Evolutionary conservation across 2,797 vertebrate genomes (phyloP), one percentile per base, ranked within the genome.

Genomic region (Valencia hispanica): DNA sequence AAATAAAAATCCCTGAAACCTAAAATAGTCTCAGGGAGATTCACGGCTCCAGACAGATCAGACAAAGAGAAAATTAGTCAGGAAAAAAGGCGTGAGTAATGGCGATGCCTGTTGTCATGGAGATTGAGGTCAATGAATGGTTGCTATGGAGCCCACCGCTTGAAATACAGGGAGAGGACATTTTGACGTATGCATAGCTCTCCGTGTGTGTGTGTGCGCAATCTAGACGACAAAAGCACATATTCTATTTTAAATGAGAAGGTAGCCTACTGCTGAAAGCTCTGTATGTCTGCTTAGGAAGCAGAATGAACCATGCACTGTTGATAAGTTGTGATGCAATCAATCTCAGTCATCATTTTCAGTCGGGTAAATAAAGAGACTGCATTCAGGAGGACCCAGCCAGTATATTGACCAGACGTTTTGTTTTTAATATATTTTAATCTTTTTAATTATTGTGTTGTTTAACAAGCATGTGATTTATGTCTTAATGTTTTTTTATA

Each of bases 21-120:
- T 50, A 25, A 51, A 6, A 70, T 63, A 69, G 27, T 55, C 72
- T 72, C 48, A 27, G 63, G 36, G 72, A 83, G 85, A 84, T 47
- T 36, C 18, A n/a, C 51, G 79, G 68, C 50, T 72, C 73, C 78
- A 87, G 86, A 87, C 78, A 77, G 68, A 79, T 86, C 89, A 91
- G 82, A 93, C 91, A 92, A 91, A 90, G 89, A 92, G 90, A 84
- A 93, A 93, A 91, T 87, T 93, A 87, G 91, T 91, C 88, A 88
- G 87, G 83, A 77, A 63, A 84, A 80, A 84, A 89, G 85, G 47
- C 43, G 69, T 69, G 82, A 86, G 86, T 92, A 88, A 91, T 81
- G 83, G 81, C 86, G 88, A 91, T 89, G 90, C 87, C 85, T 88
- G 93, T 94, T 94, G 81, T 92, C 88, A 92, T 94, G 87, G 93